Evolutionary conservation across 1,140 invertebrate species (phyloP), one percentile per base, ranked within the genome.

Genomic region (Plectus sambesii): DNA sequence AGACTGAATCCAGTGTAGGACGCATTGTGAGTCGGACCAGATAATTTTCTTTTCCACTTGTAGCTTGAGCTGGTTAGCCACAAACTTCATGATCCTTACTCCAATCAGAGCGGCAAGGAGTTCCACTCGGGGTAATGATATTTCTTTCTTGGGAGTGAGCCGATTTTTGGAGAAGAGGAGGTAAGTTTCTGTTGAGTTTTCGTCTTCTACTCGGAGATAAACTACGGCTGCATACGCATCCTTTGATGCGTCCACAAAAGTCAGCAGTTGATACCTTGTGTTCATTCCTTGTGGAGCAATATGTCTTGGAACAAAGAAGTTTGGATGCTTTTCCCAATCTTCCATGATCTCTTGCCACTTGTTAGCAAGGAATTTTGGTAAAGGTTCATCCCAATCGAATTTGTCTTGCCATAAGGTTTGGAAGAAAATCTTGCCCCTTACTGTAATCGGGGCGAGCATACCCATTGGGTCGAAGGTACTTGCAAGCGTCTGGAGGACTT

Each of bases 361-460:
- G 12, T 12, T 12, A 12, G 12, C 17, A 12, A 33, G 17, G 30
- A 12, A 12, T 33, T 33, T 17, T 33, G 17, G 17, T 33, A 33
- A 33, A 33, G 17, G 30, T 33, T 45, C 39, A 9, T 54, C 40
- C 52, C 52, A 54, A 2, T 36, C 22, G 12, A 27, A 3, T 2
- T 49, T 33, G 2, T 38, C n/a, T 9, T 47, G 19, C 46, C 58
- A 60, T 9, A 59, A 35, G 6, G 15, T 42, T 51, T 59, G 56
- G 22, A 55, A 27, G 5, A 49, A 12, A 6, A 49, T 23, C 35
- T 60, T 60, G n/a, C 22, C 42, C 24, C 26, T 17, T 2, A 60
- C 5, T 9, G 47, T 22, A 22, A 39, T 36, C 19, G 57, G 52
- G 1, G 51, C 8, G 12, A 60, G 12, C 4, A 55, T 9, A 23